Evolutionary conservation across 2,797 vertebrate species (phyloP).

Genomic region (Sciurus vulgaris): DNA sequence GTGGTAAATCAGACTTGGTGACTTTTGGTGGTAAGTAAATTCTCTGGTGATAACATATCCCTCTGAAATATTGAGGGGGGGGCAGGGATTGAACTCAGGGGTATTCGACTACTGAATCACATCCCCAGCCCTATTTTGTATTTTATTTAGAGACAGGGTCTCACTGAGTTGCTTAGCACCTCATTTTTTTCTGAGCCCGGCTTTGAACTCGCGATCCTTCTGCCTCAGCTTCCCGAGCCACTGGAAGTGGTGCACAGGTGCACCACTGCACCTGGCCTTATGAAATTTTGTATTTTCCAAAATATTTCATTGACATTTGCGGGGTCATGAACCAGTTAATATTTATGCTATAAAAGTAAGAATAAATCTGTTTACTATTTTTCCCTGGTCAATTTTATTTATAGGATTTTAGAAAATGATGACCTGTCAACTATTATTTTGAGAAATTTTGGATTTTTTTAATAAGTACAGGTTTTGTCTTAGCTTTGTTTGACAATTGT

Average conservation of each 20-base stretch:
- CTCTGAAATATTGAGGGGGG: too few relatives aligned
- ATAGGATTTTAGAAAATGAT: background rate
- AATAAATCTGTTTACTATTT: background rate
- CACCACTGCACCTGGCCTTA: background rate
- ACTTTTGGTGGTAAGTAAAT: background rate
- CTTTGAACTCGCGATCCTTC: too few relatives aligned
- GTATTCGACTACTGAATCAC: too few relatives aligned
- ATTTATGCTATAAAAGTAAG: background rate
- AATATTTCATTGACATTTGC: slow-evolving; percentile 2
- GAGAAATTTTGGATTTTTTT: slow-evolving; percentile 48
- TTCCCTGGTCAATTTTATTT: slow-evolving; percentile 13
- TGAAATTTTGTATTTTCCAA: slow-evolving; percentile 18
- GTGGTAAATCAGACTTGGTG: background rate
- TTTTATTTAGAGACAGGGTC: too few relatives aligned
- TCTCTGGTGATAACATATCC: background rate
- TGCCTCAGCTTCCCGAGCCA: too few relatives aligned
- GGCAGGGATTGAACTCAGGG: too few relatives aligned
- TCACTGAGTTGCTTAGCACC: too few relatives aligned
- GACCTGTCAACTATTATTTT: background rate
- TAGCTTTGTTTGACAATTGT: slow-evolving; percentile 29
- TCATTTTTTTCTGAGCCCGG: too few relatives aligned
- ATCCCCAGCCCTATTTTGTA: too few relatives aligned
- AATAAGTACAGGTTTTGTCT: background rate
- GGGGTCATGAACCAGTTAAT: background rate
- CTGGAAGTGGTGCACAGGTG: too few relatives aligned